Evolutionary conservation across 2,888 invertebrate species (phyloP), one percentile per base, ranked within the genome.

Genomic region (Rhogogaster chlorosoma): DNA sequence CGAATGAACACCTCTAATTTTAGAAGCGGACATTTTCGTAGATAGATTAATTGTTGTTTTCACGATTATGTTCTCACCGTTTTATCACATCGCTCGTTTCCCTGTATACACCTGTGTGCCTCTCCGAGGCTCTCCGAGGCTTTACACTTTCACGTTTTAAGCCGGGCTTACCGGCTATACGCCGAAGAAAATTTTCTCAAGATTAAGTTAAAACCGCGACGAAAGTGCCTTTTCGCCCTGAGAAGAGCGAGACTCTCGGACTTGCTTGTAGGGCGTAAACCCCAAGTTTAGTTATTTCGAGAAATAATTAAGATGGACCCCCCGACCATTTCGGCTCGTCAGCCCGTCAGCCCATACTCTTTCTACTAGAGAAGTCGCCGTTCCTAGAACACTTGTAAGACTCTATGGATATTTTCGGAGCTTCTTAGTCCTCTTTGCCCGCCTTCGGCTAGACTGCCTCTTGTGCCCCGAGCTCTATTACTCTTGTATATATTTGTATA

Each of bases 381-480:
- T 83, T 83, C 83, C 67, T 64, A 64, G 67, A 83, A 83, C 83
- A 83, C 83, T 83, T 70, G 67, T 83, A 45, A 83, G 45, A 49
- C 67, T 61, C 38, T 83, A 83, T 45, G 49, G 83, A 83, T 83
- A 83, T 83, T 83, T 83, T 83, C 83, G 83, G 83, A 83, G 32
- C 83, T 67, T 67, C 49, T 70, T 61, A 38, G 80, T 49, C 57
- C 80, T 42, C 80, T 80, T 80, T 80, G 57, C 57, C 26, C 73
- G 38, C 73, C 38, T 73, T 45, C 45, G 15, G 38, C 71, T 61
- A 45, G 53, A 29, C 49, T 32, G 57, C 32, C 57, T 61, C 61
- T 57, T n/a, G 32, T 42, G 9, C 49, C 29, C 49, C 4, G 9
- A 22, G 49, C 77, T 61, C 57, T 80, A 80, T 80, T 77, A 53